phyloP scores from a whole-genome alignment of 2,113 vertebrate species.

The Spea bombifrons region DNA sequence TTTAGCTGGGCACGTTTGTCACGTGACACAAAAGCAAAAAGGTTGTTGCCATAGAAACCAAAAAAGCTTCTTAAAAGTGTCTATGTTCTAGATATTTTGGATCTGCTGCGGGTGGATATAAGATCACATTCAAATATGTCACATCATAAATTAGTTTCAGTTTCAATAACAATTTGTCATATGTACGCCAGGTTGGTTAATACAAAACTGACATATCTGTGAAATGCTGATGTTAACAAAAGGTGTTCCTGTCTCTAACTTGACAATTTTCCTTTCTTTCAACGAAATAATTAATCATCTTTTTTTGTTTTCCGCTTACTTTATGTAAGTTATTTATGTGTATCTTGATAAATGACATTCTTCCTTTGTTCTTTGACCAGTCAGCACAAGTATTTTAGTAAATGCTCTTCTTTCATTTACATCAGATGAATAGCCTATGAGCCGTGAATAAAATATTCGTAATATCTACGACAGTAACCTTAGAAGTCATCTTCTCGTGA shows the following conservation, averaged over 20 bases:
- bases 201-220: constrained; percentile 10
- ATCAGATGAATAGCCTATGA: constrained; percentile 39
- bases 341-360: constrained; percentile 41
- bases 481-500: constrained; percentile 21
- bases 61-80: too few species aligned
- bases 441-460: constrained; percentile 30
- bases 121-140: constrained; percentile 1
- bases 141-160: background rate
- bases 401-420: constrained; percentile 41
- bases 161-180: constrained; percentile 4
- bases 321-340: constrained; percentile 34
- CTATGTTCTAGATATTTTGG: too few species aligned
- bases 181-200: constrained; percentile 1
- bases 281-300: constrained; percentile 33
- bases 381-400: constrained; percentile 40
- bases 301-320: constrained; percentile 23
- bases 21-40: too few species aligned
- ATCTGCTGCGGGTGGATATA: background rate
- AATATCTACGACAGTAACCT: constrained; percentile 28
- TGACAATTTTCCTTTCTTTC: constrained; percentile 39
- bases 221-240: constrained; percentile 30
- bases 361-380: constrained; percentile 40
- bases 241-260: constrained; percentile 15
- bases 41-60: too few species aligned
- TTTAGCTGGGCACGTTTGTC: too few species aligned